Conservation (phyloP, 2,888 invertebrate species). For the Cerastis rubricosa region DNA sequence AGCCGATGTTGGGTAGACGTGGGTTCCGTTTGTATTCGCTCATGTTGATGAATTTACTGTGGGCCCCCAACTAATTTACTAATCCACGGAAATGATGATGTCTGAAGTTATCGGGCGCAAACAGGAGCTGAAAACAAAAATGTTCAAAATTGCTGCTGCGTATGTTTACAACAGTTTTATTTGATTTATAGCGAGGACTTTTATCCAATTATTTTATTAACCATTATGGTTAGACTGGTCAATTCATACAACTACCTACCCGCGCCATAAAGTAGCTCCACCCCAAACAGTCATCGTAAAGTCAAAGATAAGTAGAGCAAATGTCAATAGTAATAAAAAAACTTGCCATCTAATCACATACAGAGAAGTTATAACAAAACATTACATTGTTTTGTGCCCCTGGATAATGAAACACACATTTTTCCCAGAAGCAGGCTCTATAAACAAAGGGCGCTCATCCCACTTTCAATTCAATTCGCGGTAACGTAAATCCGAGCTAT, state of each 20-base stretch:
- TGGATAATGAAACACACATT: conserved; percentile 59
- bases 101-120: conserved; percentile 16
- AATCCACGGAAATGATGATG: conserved; percentile 22
- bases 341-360: conserved; percentile 15
- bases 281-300: background rate
- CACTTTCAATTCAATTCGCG: conserved; percentile 78
- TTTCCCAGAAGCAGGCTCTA: conserved; percentile 70
- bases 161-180: background rate
- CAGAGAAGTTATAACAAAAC: conserved; percentile 34
- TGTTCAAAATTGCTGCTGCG: background rate
- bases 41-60: conserved; percentile 60
- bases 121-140: conserved; percentile 1
- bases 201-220: background rate
- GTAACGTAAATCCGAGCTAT: conserved; percentile 72
- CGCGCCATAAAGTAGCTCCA: background rate
- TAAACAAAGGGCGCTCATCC: conserved; percentile 77
- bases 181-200: no score
- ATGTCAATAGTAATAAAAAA: conserved; percentile 16
- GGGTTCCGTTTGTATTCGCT: conserved; percentile 44
- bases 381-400: conserved; percentile 36
- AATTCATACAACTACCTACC: background rate
- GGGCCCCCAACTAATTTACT: conserved; percentile 5
- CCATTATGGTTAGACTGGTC: background rate
- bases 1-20: conserved; percentile 47
- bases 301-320: conserved; percentile 9